Evolutionary conservation across 2,797 vertebrate genomes (phyloP).

Genomic region (Eidolon dupreanum): DNA sequence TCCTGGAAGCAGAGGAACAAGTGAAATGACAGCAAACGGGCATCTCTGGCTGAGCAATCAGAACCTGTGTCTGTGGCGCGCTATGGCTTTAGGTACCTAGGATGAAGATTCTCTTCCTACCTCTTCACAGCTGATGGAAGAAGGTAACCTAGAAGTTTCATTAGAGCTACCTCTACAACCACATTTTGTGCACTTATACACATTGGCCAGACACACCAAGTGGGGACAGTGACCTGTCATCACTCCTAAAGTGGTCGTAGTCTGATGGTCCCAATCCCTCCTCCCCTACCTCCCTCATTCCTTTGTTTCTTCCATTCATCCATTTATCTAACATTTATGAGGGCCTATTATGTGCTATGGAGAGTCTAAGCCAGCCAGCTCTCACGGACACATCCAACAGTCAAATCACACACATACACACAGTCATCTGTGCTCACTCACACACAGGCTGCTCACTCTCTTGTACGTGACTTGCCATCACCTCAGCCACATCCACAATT

Average conservation of each 20-base stretch:
- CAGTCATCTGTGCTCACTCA: neutral
- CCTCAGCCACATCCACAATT: slow-evolving; percentile 10
- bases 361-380: neutral
- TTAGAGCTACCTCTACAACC: neutral
- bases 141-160: neutral
- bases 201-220: neutral
- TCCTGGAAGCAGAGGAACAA: neutral
- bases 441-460: neutral
- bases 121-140: neutral
- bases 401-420: neutral
- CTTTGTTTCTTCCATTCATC: neutral
- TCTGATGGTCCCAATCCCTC: neutral
- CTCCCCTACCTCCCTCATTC: neutral
- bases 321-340: neutral
- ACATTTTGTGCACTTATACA: neutral
- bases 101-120: neutral
- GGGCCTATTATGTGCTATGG: neutral
- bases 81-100: neutral
- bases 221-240: neutral
- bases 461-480: slow-evolving; percentile 20
- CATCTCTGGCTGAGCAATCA: neutral
- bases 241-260: neutral
- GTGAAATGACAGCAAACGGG: neutral
- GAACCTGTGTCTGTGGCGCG: neutral
- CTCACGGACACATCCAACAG: neutral